Evolutionary conservation across 2,888 invertebrate genomes (phyloP).

Genomic region (Eupithecia subfuscata): DNA sequence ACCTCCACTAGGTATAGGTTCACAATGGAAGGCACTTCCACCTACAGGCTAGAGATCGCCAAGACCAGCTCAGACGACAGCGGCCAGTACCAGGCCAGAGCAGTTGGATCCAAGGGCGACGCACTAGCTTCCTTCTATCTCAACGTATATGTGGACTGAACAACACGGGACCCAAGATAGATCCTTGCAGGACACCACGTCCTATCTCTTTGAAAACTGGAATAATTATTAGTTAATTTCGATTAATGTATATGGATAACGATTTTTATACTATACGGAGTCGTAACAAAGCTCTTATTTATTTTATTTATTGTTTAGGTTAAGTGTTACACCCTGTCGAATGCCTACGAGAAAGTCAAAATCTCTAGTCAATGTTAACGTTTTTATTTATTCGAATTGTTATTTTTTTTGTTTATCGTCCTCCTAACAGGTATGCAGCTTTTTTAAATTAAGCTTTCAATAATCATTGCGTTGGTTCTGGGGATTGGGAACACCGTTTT

Average conservation of each 20-base stretch:
- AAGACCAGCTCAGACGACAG: constrained; percentile 90
- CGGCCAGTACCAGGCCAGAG: constrained; percentile 94
- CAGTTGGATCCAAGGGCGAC: constrained; percentile 94
- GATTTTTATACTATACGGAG: constrained; percentile 80
- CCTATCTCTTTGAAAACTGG: constrained; percentile 54
- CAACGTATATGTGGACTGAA: constrained; percentile 86
- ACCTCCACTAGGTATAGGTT: constrained; percentile 90
- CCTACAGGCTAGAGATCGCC: constrained; percentile 91
- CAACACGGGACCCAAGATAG: constrained; percentile 54
- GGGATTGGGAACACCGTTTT: constrained; percentile 50
- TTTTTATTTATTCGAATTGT: constrained; percentile 69
- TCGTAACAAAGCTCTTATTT: constrained; percentile 74
- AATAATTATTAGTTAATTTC: constrained; percentile 46
- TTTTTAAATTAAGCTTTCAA: constrained; percentile 72
- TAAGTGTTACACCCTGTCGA: constrained; percentile 82
- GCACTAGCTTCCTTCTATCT: constrained; percentile 93
- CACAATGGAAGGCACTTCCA: constrained; percentile 91
- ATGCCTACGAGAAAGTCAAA: constrained; percentile 71
- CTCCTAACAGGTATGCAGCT: constrained; percentile 77
- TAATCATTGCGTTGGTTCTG: constrained; percentile 69
- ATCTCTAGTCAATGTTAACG: constrained; percentile 79
- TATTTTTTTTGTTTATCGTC: constrained; percentile 67
- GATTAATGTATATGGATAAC: constrained; percentile 66
- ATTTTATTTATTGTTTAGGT: constrained; percentile 72
- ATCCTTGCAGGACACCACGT: constrained; percentile 63